These are phyloP conservation scores for Eristalinus aeneus DNA, from an alignment of 2,888 invertebrate species.

Conservation along the genomic window DNA sequence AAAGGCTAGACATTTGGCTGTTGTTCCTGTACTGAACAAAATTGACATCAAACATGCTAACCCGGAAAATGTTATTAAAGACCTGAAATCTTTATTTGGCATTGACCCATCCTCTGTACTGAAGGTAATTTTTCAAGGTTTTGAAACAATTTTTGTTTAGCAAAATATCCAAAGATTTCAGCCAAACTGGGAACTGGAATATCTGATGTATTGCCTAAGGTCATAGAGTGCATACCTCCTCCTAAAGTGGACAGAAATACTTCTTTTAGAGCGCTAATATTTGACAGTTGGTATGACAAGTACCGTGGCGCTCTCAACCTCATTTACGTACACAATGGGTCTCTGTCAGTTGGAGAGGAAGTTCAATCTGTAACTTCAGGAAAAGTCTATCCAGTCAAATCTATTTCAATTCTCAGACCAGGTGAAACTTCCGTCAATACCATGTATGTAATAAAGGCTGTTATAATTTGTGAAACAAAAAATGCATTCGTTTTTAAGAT, in stretches of 20 bases:
- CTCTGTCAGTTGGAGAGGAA: slow-evolving; percentile 86
- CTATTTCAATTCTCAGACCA: slow-evolving; percentile 90
- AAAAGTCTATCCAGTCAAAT: slow-evolving; percentile 90
- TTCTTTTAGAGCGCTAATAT: slow-evolving; percentile 90
- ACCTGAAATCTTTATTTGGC: slow-evolving; percentile 90
- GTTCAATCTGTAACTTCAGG: slow-evolving; percentile 87
- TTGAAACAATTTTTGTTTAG: background rate
- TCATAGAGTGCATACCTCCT: slow-evolving; percentile 90
- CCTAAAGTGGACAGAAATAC: slow-evolving; percentile 84
- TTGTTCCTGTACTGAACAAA: slow-evolving; percentile 97
- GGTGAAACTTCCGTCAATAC: slow-evolving; percentile 85
- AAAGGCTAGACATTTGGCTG: slow-evolving; percentile 88
- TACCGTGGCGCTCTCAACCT: slow-evolving; percentile 91
- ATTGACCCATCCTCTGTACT: slow-evolving; percentile 88
- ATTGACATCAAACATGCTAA: slow-evolving; percentile 96
- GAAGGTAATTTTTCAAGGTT: slow-evolving; percentile 80
- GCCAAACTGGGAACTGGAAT: slow-evolving; percentile 96
- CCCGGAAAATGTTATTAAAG: slow-evolving; percentile 90
- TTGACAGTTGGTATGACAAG: slow-evolving; percentile 96
- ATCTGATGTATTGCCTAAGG: slow-evolving; percentile 87
- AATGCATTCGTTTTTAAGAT: slow-evolving; percentile 77
- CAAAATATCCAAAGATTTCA: slow-evolving; percentile 83
- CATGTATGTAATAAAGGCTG: slow-evolving; percentile 82
- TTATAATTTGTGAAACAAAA: background rate
- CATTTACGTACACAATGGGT: slow-evolving; percentile 90